phyloP scores from a whole-genome alignment of 2,113 vertebrate genomes.

The Callorhinus ursinus region DNA sequence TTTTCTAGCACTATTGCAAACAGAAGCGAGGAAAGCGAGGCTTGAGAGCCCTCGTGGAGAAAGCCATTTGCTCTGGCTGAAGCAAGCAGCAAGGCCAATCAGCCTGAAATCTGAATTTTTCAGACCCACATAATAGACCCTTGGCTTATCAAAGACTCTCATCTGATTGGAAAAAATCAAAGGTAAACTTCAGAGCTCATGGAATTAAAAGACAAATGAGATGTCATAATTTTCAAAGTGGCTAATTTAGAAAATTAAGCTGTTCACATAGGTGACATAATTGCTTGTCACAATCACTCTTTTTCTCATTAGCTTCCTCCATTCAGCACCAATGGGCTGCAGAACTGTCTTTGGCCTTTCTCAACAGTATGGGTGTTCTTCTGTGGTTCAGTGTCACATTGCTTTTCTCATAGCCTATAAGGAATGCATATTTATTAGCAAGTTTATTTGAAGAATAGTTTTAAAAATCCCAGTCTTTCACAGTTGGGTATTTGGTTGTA shows the following conservation, averaged over 20 bases:
- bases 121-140: conserved; percentile 87
- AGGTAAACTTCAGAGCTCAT: conserved; percentile 89
- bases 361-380: conserved; percentile 75
- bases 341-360: conserved; percentile 79
- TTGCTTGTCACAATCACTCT: conserved; percentile 93
- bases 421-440: conserved; percentile 67
- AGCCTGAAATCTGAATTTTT: conserved; percentile 85
- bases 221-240: conserved; percentile 94
- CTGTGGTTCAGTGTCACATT: conserved; percentile 59
- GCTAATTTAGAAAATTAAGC: conserved; percentile 94
- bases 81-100: conserved; percentile 86
- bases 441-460: conserved; percentile 59
- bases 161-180: conserved; percentile 89
- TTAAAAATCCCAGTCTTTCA: conserved; percentile 39
- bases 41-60: conserved; percentile 86
- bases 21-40: conserved; percentile 75
- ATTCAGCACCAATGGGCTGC: conserved; percentile 82
- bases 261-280: conserved; percentile 92
- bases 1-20: conserved; percentile 69
- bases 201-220: conserved; percentile 93
- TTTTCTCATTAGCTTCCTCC: conserved; percentile 91
- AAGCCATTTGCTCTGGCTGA: conserved; percentile 83
- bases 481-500: conserved; percentile 58
- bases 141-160: conserved; percentile 90
- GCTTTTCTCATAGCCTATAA: conserved; percentile 39